Conservation (phyloP, 2,888 invertebrate species). For the Drosophila meridiana region DNA sequence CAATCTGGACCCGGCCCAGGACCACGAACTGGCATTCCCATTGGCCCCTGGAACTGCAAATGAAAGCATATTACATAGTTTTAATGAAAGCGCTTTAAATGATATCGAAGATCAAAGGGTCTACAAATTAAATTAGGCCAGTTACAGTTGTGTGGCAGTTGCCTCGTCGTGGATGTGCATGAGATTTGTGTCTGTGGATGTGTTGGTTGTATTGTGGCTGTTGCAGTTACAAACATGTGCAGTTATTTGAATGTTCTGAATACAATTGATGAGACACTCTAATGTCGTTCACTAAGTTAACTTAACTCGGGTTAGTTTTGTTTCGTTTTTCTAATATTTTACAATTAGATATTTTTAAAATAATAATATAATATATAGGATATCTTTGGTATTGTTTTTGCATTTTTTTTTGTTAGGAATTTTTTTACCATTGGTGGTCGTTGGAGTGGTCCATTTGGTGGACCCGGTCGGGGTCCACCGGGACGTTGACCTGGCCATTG, state of each 20-base stretch:
- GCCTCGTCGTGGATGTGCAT: constrained; percentile 25
- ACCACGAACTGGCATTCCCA: constrained; percentile 86
- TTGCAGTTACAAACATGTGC: constrained; percentile 53
- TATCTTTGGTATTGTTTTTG: constrained; percentile 26
- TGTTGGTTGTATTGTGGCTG: constrained; percentile 27
- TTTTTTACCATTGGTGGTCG: constrained; percentile 87
- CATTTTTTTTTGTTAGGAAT: constrained; percentile 41
- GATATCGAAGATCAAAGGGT: background rate
- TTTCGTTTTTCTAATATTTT: constrained; percentile 36
- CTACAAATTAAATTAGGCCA: constrained; percentile 20
- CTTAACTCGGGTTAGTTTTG: constrained; percentile 69
- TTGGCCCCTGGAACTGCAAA: constrained; percentile 85
- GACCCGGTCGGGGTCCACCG: constrained; percentile 85
- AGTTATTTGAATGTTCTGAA: constrained; percentile 77
- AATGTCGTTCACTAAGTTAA: constrained; percentile 62
- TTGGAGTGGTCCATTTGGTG: constrained; percentile 86
- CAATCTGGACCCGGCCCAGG: constrained; percentile 90
- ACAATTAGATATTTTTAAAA: constrained; percentile 32
- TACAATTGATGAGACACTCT: constrained; percentile 66
- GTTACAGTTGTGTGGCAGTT: constrained; percentile 23
- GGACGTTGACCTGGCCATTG: constrained; percentile 86
- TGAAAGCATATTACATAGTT: constrained; percentile 2
- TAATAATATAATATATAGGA: constrained; percentile 37
- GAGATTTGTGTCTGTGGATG: constrained; percentile 17
- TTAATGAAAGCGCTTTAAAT: constrained; percentile 8